phyloP scores from a whole-genome alignment of 2,113 vertebrate genomes.

The Menidia beryllina region DNA sequence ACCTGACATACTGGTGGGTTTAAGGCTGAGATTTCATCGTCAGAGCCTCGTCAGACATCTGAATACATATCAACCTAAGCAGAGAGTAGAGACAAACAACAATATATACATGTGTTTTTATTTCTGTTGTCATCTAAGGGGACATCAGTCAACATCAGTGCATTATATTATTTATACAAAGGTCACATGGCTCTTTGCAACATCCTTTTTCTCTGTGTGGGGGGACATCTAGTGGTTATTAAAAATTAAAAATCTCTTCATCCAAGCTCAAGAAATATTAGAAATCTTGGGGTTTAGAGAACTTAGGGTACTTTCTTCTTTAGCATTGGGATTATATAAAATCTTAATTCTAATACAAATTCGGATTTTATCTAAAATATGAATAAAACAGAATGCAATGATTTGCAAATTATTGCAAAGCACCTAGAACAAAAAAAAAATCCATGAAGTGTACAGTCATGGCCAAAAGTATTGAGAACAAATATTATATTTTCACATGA shows the following conservation, averaged over 20 bases:
- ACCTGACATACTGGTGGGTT: constrained; percentile 86
- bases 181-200: not conserved
- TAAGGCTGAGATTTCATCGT: constrained; percentile 79
- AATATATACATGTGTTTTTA: not conserved
- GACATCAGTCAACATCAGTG: not conserved
- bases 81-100: constrained; percentile 21
- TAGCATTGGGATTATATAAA: too few species aligned
- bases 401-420: too few species aligned
- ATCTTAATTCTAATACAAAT: too few species aligned
- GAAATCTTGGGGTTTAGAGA: too few species aligned
- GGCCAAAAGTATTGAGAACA: too few species aligned
- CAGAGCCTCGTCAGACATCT: constrained; percentile 76
- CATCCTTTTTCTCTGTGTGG: constrained; percentile 3
- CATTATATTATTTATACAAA: not conserved
- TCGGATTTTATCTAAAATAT: too few species aligned
- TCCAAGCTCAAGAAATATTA: not conserved
- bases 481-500: too few species aligned
- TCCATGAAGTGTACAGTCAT: too few species aligned
- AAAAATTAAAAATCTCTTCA: not conserved
- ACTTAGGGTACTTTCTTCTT: too few species aligned
- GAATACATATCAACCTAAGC: constrained; percentile 51
- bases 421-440: too few species aligned
- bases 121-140: not conserved
- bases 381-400: too few species aligned
- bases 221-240: constrained; percentile 62